A percentile compares a stretch with the other conserved stretches of the same genome.
phyloP scores from a whole-genome alignment of 2,797 vertebrate genomes.

The Gallinago stenura region DNA sequence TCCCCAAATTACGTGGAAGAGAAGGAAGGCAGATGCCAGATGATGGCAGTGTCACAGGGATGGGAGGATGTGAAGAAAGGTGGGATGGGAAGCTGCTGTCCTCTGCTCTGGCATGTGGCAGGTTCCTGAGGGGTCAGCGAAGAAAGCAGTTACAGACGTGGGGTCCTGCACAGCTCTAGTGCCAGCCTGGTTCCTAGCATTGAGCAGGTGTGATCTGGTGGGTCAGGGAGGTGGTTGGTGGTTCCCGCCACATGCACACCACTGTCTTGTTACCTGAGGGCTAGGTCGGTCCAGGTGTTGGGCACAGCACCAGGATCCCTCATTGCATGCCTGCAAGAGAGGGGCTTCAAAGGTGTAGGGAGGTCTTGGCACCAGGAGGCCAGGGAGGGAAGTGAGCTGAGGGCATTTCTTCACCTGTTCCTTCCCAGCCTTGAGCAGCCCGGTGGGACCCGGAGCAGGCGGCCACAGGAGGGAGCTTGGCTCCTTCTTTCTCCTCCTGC shows the following conservation, averaged over 20 bases:
- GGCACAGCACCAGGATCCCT: background rate
- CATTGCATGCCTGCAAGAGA: background rate
- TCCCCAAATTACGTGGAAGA: background rate
- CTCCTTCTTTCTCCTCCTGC: slow-evolving; percentile 5
- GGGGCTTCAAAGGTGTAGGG: background rate
- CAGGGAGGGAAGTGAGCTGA: fast-evolving
- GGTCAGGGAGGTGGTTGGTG: background rate
- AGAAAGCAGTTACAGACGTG: background rate
- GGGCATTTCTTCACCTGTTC: fast-evolving
- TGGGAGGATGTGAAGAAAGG: background rate
- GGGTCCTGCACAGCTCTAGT: background rate
- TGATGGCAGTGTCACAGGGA: fast-evolving
- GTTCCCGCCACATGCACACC: fast-evolving
- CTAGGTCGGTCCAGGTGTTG: fast-evolving
- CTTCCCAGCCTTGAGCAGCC: background rate
- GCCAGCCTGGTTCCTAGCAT: background rate
- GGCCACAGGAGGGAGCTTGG: slow-evolving; percentile 72
- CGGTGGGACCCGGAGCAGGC: background rate
- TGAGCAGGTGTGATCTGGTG: fast-evolving
- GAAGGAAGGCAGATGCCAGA: background rate
- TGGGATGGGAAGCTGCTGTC: background rate
- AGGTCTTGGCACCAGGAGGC: background rate
- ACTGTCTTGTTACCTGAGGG: fast-evolving
- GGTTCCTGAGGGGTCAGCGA: background rate
- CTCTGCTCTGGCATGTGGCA: fast-evolving